Evolutionary conservation across 2,888 invertebrate genomes (phyloP).

Genomic region (Seladonia tumulorum): DNA sequence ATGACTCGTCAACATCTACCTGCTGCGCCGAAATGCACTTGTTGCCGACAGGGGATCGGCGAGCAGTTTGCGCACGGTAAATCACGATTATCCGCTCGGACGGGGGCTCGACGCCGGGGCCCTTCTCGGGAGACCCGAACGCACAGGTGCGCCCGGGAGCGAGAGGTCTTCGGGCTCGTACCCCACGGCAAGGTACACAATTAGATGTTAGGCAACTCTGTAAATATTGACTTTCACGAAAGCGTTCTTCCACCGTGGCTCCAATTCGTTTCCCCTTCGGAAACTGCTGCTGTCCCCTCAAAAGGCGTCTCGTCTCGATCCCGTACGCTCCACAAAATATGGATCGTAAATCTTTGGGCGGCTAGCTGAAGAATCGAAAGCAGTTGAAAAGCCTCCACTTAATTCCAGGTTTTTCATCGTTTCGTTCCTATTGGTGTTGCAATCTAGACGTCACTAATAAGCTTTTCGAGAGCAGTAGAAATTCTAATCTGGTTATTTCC

Average conservation of each 20-base stretch:
- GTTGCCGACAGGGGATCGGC: slow-evolving; percentile 42
- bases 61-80: slow-evolving; percentile 57
- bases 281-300: background rate
- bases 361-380: background rate
- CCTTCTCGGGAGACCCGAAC: background rate
- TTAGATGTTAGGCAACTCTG: background rate
- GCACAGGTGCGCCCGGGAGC: slow-evolving; percentile 29
- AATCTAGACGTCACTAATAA: too few species aligned
- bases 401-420: background rate
- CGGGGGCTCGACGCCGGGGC: slow-evolving; percentile 12
- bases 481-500: too few species aligned
- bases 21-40: slow-evolving; percentile 65
- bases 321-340: background rate
- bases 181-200: background rate
- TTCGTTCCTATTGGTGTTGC: too few species aligned
- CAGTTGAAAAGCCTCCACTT: background rate
- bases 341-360: background rate
- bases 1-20: slow-evolving; percentile 67
- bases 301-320: background rate
- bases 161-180: background rate
- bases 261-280: background rate
- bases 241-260: background rate
- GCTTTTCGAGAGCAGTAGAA: too few species aligned
- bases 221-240: slow-evolving; percentile 8
- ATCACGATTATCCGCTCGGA: slow-evolving; percentile 64